phyloP scores from a whole-genome alignment of 1,140 invertebrate genomes.

The Drosophila yakuba region DNA sequence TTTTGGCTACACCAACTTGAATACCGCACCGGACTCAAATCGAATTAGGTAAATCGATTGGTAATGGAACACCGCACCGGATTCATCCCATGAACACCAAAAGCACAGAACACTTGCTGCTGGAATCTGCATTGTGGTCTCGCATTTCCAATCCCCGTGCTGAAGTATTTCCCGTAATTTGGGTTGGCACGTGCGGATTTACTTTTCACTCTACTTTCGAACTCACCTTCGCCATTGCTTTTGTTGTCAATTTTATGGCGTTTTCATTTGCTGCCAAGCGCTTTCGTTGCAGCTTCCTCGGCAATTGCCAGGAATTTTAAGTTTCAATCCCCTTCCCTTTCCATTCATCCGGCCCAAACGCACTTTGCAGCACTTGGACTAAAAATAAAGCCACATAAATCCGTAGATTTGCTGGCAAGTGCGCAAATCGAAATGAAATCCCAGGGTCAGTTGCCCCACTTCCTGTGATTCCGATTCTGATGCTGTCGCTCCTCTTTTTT shows the following conservation, averaged over 20 bases:
- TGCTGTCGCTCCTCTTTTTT: background rate
- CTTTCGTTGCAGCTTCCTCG: conserved; percentile 27
- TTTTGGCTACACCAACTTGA: conserved; percentile 18
- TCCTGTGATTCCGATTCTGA: background rate
- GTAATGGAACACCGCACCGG: conserved; percentile 20
- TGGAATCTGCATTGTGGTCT: conserved; percentile 50
- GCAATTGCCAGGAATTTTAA: conserved; percentile 46
- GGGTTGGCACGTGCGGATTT: conserved; percentile 49
- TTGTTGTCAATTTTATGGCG: conserved; percentile 55
- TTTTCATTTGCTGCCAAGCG: conserved; percentile 43
- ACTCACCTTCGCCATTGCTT: conserved; percentile 47
- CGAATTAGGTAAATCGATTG: conserved; percentile 39
- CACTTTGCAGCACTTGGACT: conserved; percentile 47
- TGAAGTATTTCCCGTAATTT: conserved; percentile 27
- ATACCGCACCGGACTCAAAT: background rate
- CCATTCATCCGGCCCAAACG: conserved; percentile 22
- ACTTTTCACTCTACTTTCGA: conserved; percentile 47
- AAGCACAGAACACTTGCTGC: conserved; percentile 10
- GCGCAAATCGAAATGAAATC: conserved; percentile 60
- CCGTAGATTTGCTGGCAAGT: conserved; percentile 68
- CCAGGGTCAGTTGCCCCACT: conserved; percentile 29
- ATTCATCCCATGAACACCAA: conserved; percentile 5
- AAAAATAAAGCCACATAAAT: conserved; percentile 71
- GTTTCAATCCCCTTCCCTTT: background rate
- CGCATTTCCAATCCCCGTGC: conserved; percentile 5